These are phyloP conservation scores for Cricetomys ansorgei DNA, from an alignment of 2,113 vertebrate species.

Conservation along the genomic window DNA sequence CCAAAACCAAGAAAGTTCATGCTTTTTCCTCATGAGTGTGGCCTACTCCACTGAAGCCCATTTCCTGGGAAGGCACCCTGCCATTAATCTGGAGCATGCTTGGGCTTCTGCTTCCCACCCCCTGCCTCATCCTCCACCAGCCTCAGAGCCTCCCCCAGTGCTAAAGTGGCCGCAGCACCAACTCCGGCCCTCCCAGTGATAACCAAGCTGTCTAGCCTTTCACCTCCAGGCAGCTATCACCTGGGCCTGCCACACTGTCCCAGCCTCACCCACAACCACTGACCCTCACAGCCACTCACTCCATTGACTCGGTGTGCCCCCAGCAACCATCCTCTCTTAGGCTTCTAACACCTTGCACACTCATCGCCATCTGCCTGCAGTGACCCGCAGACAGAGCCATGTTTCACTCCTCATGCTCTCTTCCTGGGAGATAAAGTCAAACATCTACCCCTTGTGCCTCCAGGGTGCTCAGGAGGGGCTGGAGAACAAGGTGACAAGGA, in stretches of 20 bases:
- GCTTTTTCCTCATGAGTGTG: not conserved
- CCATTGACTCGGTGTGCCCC: not conserved
- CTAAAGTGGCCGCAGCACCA: not conserved
- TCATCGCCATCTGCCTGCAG: not conserved
- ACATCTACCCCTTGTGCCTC: not conserved
- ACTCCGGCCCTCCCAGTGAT: not conserved
- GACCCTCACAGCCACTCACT: not conserved
- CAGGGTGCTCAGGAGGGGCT: rapidly evolving
- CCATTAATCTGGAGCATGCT: not conserved
- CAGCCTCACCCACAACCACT: not conserved
- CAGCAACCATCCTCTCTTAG: not conserved
- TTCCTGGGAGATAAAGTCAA: not conserved
- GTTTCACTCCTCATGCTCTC: not conserved
- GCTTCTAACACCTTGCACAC: not conserved
- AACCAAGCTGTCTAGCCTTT: not conserved
- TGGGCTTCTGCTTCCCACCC: rapidly evolving
- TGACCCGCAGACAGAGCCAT: not conserved
- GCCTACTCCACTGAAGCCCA: not conserved
- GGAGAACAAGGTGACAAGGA: rapidly evolving
- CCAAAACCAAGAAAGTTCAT: slow-evolving; percentile 13
- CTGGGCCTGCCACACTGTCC: not conserved
- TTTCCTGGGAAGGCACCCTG: not conserved
- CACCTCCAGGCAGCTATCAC: not conserved
- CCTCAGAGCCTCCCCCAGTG: not conserved
- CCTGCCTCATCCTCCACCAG: not conserved